A percentile compares a stretch with the other conserved stretches of the same genome.
phyloP scores from a whole-genome alignment of 1,140 invertebrate genomes.

The Leptonema lineaticorne region DNA sequence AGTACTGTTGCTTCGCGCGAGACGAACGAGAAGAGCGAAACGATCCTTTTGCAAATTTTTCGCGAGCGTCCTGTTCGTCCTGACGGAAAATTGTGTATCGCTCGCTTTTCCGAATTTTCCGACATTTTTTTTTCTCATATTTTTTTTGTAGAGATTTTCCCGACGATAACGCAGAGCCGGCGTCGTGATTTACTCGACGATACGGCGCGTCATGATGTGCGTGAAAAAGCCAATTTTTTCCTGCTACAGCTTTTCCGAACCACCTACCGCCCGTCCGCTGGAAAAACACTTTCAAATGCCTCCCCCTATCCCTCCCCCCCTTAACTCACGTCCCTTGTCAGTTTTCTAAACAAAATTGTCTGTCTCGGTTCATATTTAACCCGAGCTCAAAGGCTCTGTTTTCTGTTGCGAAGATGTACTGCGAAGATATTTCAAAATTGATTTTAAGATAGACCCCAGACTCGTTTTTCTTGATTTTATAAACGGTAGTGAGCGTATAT shows the following conservation, averaged over 20 bases:
- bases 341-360: constrained; percentile 3
- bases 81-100: constrained; percentile 8
- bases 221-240: constrained; percentile 1
- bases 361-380: constrained; percentile 1
- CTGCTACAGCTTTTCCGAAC: background rate
- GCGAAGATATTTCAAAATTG: background rate
- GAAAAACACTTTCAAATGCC: too few relatives aligned
- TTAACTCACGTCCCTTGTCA: too few relatives aligned
- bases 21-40: too few relatives aligned
- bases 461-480: too few relatives aligned
- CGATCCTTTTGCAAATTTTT: background rate
- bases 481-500: too few relatives aligned
- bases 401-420: background rate
- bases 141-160: background rate
- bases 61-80: constrained; percentile 3
- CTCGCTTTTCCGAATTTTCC: background rate
- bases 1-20: too few relatives aligned
- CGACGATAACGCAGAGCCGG: constrained; percentile 3
- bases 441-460: too few relatives aligned
- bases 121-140: too few relatives aligned
- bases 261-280: too few relatives aligned
- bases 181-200: constrained; percentile 15
- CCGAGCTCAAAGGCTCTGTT: background rate
- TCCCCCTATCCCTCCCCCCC: too few relatives aligned
- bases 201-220: constrained; percentile 14